A percentile compares a stretch with the other conserved stretches of the same genome.
phyloP scores from a whole-genome alignment of 2,113 vertebrate species.

The Carollia perspicillata region DNA sequence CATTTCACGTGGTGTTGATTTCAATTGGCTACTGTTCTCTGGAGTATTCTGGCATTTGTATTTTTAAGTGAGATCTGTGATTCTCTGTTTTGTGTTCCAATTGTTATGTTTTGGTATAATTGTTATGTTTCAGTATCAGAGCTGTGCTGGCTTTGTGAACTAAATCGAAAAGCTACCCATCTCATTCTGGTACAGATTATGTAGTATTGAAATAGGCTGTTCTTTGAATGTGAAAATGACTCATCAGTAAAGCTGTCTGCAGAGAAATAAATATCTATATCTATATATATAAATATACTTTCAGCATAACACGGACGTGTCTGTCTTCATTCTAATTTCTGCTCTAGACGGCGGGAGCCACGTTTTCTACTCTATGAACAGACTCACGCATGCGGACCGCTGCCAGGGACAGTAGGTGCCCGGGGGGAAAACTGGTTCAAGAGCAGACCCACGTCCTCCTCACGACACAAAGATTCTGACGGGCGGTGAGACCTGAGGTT shows the following conservation, averaged over 20 bases:
- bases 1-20: conserved; percentile 46
- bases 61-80: conserved; percentile 61
- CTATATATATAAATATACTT: conserved; percentile 72
- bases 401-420: neutral
- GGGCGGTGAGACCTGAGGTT: neutral
- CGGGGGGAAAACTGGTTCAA: neutral
- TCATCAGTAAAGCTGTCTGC: conserved; percentile 54
- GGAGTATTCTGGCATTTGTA: conserved; percentile 46
- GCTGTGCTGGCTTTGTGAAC: conserved; percentile 59
- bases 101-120: neutral
- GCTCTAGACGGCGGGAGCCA: neutral
- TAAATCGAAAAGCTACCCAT: conserved; percentile 12
- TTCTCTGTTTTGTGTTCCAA: conserved; percentile 46
- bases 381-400: neutral
- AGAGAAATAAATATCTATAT: conserved; percentile 67
- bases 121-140: conserved; percentile 54
- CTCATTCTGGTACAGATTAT: conserved; percentile 42
- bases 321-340: conserved; percentile 58
- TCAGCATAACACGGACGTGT: conserved; percentile 47
- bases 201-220: conserved; percentile 42
- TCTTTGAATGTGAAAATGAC: conserved; percentile 53
- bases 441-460: neutral
- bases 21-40: conserved; percentile 46
- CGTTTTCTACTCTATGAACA: neutral
- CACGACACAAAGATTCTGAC: neutral